A percentile compares a stretch with the other conserved stretches of the same genome.
Conservation (phyloP, 1,140 invertebrate species). For the Anadara kagoshimensis region DNA sequence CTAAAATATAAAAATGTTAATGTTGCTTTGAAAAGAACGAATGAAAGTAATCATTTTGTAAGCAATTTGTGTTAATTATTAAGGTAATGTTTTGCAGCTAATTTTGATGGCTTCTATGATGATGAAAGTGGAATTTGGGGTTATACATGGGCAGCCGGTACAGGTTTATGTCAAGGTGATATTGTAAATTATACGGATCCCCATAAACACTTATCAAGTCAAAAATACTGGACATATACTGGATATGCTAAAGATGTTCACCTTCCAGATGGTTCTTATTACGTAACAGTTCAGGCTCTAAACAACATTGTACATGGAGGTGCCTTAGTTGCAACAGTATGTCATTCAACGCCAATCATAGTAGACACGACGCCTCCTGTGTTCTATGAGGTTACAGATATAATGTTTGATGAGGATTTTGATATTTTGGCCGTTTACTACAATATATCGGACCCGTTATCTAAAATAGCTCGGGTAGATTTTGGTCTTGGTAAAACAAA, state of each 20-base stretch:
- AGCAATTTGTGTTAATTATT: too few relatives aligned
- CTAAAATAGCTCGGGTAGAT: constrained; percentile 49
- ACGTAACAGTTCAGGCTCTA: constrained; percentile 53
- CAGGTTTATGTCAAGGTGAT: constrained; percentile 43
- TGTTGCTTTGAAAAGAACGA: too few relatives aligned
- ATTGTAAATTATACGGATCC: constrained; percentile 51
- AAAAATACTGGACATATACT: constrained; percentile 56
- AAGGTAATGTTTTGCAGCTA: constrained; percentile 38
- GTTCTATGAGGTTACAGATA: constrained; percentile 48
- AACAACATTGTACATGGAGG: constrained; percentile 58
- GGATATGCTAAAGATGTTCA: constrained; percentile 50
- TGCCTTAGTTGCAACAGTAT: constrained; percentile 59
- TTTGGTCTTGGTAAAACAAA: constrained; percentile 60
- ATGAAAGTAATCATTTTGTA: too few relatives aligned
- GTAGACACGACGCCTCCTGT: constrained; percentile 58
- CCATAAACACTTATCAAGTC: constrained; percentile 44
- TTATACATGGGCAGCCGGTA: constrained; percentile 60
- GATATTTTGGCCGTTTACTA: constrained; percentile 56
- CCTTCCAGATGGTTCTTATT: constrained; percentile 55
- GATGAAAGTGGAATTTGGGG: constrained; percentile 58
- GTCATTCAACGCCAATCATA: constrained; percentile 53
- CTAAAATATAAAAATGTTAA: too few relatives aligned
- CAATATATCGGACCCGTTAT: constrained; percentile 46
- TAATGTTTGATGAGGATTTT: constrained; percentile 63
- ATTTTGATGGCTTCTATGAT: constrained; percentile 65